Percentiles rank a stretch among this genome's conserved stretches.
phyloP scores from a whole-genome alignment of 2,888 invertebrate species.

The Tortrix viridana region DNA sequence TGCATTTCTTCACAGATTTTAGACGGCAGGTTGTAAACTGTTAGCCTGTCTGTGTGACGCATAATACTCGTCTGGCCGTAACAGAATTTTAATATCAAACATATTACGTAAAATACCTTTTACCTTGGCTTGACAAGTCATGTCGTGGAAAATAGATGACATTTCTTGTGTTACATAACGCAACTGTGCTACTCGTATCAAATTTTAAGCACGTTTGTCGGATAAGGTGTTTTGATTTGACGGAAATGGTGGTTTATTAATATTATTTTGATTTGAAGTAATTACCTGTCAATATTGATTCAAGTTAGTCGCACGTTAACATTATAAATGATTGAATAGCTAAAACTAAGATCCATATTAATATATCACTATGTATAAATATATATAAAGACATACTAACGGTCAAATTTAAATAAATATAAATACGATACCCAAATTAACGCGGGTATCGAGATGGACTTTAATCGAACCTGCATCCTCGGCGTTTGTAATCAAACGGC shows the following conservation, averaged over 20 bases:
- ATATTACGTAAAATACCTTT: not conserved
- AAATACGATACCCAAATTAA: too few relatives aligned
- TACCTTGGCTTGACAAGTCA: not conserved
- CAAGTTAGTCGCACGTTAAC: not conserved
- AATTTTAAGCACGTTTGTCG: not conserved
- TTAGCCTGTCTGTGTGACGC: too few relatives aligned
- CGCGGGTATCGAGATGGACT: too few relatives aligned
- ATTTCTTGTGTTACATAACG: slow-evolving; percentile 8
- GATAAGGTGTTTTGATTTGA: not conserved
- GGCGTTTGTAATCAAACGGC: too few relatives aligned
- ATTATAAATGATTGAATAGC: too few relatives aligned
- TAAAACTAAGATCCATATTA: too few relatives aligned
- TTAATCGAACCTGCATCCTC: too few relatives aligned
- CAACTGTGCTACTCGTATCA: not conserved
- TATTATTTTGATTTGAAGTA: not conserved
- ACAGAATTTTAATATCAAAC: not conserved
- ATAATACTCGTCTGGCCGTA: not conserved
- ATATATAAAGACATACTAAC: too few relatives aligned
- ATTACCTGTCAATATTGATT: not conserved
- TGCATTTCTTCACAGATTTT: too few relatives aligned
- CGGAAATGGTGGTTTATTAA: not conserved
- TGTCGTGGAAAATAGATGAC: slow-evolving; percentile 11
- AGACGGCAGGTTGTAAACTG: too few relatives aligned
- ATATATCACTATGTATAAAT: too few relatives aligned
- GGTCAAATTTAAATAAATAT: too few relatives aligned